Base-by-base conservation (phyloP, 2,797 vertebrate genomes). In the Champsocephalus gunnari region DNA sequence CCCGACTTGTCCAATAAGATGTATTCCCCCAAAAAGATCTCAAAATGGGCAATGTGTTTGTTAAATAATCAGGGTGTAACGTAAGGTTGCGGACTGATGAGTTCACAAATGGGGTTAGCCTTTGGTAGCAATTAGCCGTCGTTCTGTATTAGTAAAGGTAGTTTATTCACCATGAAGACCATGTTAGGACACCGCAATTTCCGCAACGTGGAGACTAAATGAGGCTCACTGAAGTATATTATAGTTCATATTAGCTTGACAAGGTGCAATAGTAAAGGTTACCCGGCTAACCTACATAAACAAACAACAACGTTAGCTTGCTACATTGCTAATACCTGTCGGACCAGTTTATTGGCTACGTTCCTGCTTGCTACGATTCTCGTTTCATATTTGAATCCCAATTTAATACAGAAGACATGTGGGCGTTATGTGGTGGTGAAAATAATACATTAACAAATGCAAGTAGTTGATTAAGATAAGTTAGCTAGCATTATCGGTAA, bases 261-360 rank as follows among this genome's bases (percentile, higher is more conserved):
- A 43, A 3, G 10, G 3, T 48, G 51, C 3, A 1, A 41, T 28
- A 48, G 12, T 50, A 12, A 71, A 72, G 70, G 47, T 66, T 47
- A 12, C 5, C 54, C 34, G 43, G 24, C 16, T 16, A 49, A 57
- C 19, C 19, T 3, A 71, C 24, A 34, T 81, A 73, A 81, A 84
- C 72, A 83, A 81, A 50, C 53, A 14, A 13, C 7, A 14, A 13
- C 7, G 8, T 63, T 81, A 82, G 75, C 79, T 71, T 41, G 44
- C 12, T 55, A 41, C 5, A 12, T 38, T 44, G 32, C 73, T 53
- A 60, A 50, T 1, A 57, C 2, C 19, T 9, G 11, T 55, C 24
- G 9, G 7, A 63, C 19, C 3, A 5, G 10, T 21, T 16, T 8
- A 12, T 10, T 49, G 2, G 21, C 4, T 9, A 32, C 0, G 44